Conservation (phyloP, 1,140 invertebrate genomes). For the Pogonus chalceus region DNA sequence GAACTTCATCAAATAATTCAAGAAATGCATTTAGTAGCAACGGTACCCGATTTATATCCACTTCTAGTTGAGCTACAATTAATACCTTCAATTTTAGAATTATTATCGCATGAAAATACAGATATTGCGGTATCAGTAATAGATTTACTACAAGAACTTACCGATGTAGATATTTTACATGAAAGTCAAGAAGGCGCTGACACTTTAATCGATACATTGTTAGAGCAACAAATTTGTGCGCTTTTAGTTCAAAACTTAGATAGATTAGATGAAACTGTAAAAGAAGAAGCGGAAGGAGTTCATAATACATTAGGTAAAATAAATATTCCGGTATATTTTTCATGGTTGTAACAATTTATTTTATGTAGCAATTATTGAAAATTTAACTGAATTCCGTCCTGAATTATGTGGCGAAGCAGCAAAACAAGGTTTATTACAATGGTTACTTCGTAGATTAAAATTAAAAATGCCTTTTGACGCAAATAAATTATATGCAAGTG, state of each 20-base stretch:
- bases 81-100: slow-evolving; percentile 81
- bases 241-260: slow-evolving; percentile 87
- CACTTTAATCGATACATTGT: slow-evolving; percentile 62
- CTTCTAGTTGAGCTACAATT: slow-evolving; percentile 81
- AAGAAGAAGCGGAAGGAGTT: slow-evolving; percentile 93
- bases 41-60: slow-evolving; percentile 91
- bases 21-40: slow-evolving; percentile 89
- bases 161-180: slow-evolving; percentile 90
- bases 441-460: slow-evolving; percentile 85
- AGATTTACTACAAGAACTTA: slow-evolving; percentile 68
- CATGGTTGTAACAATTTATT: neutral
- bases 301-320: slow-evolving; percentile 79
- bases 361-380: slow-evolving; percentile 68
- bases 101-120: slow-evolving; percentile 94
- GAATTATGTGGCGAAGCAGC: slow-evolving; percentile 75
- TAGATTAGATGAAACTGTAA: slow-evolving; percentile 83
- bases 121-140: slow-evolving; percentile 64
- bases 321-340: neutral
- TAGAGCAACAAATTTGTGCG: slow-evolving; percentile 86
- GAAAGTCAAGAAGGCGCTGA: slow-evolving; percentile 79
- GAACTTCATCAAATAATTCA: slow-evolving; percentile 43
- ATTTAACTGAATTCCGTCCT: slow-evolving; percentile 82
- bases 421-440: slow-evolving; percentile 82
- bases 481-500: slow-evolving; percentile 93
- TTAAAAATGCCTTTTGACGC: slow-evolving; percentile 79